These are phyloP conservation scores for Timandra comae DNA, from an alignment of 2,888 invertebrate genomes.

Conservation along the genomic window DNA sequence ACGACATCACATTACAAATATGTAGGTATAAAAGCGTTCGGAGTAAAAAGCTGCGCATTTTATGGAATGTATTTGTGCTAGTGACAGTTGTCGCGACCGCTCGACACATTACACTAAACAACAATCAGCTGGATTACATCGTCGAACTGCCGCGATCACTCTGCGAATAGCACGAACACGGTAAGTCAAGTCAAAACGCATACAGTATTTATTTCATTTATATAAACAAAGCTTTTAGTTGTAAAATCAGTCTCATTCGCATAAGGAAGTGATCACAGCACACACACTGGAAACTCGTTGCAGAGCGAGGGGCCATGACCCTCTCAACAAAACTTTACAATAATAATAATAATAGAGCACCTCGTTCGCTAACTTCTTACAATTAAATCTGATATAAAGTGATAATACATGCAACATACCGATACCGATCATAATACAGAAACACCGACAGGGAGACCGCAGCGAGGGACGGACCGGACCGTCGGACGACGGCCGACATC, in stretches of 20 bases:
- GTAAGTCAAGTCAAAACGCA: slow-evolving; percentile 24
- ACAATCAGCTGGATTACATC: no score
- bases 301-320: slow-evolving; percentile 63
- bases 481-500: slow-evolving; percentile 42
- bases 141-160: not conserved
- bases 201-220: slow-evolving; percentile 50
- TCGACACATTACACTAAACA: not conserved
- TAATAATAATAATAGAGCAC: slow-evolving; percentile 68
- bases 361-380: slow-evolving; percentile 64
- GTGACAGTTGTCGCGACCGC: slow-evolving; percentile 4
- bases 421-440: slow-evolving; percentile 45
- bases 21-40: slow-evolving; percentile 48
- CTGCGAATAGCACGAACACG: slow-evolving; percentile 25
- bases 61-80: slow-evolving; percentile 16
- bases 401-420: slow-evolving; percentile 54
- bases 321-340: slow-evolving; percentile 59
- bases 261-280: slow-evolving; percentile 77
- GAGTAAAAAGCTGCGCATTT: slow-evolving; percentile 45
- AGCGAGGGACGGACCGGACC: slow-evolving; percentile 27
- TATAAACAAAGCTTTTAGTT: slow-evolving; percentile 67
- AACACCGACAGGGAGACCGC: slow-evolving; percentile 21
- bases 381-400: slow-evolving; percentile 49
- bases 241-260: slow-evolving; percentile 77
- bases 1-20: slow-evolving; percentile 46
- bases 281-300: slow-evolving; percentile 74